phyloP scores from a whole-genome alignment of 2,888 invertebrate species.

The Cryptocheilus praepositus region DNA sequence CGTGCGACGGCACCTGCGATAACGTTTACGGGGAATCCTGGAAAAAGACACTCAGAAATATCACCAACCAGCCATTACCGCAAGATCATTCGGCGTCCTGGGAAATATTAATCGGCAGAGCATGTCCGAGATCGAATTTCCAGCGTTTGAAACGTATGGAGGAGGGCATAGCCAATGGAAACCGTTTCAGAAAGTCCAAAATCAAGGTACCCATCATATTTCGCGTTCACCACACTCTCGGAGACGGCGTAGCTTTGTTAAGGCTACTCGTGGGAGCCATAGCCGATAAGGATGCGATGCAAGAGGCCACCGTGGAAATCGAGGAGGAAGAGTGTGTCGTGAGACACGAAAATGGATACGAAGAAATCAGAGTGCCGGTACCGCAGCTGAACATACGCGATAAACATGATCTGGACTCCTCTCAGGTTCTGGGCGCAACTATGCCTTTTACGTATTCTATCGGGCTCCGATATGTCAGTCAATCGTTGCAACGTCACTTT shows the following conservation, averaged over 20 bases:
- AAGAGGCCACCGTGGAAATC: constrained; percentile 25
- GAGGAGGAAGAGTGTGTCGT: constrained; percentile 2
- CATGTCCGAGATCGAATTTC: constrained; percentile 43
- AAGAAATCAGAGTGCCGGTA: not conserved
- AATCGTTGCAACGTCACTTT: constrained; percentile 18
- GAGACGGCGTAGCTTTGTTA: constrained; percentile 77
- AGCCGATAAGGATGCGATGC: constrained; percentile 64
- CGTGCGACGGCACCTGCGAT: constrained; percentile 56
- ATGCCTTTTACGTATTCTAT: constrained; percentile 55
- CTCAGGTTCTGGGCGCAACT: constrained; percentile 39
- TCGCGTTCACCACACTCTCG: constrained; percentile 77
- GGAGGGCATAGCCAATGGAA: constrained; percentile 37
- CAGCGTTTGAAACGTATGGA: constrained; percentile 46
- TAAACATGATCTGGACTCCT: not conserved
- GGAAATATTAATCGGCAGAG: constrained; percentile 76
- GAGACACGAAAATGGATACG: constrained; percentile 7
- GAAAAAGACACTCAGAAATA: constrained; percentile 71
- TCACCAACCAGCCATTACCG: constrained; percentile 74
- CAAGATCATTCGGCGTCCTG: constrained; percentile 75
- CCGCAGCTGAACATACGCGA: not conserved
- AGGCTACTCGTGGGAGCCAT: constrained; percentile 75
- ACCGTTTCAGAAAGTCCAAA: constrained; percentile 40
- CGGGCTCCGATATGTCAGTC: constrained; percentile 10
- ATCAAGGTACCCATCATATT: constrained; percentile 75
- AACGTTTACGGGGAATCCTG: constrained; percentile 67